phyloP scores from a whole-genome alignment of 2,797 vertebrate species.

The Glyptemys insculpta region DNA sequence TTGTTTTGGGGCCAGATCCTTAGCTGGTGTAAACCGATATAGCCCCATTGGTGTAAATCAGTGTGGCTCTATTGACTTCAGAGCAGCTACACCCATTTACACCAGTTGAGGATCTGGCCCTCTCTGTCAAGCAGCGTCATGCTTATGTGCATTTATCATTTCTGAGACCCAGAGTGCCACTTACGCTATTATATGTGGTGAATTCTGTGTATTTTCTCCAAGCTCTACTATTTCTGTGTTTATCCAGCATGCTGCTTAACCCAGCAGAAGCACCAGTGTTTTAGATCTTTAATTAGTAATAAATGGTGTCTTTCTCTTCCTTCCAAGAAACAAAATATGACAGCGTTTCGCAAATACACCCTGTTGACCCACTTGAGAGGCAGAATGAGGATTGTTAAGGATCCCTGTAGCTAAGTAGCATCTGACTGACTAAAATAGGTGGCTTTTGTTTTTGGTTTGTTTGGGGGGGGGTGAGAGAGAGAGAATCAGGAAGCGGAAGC shows the following conservation, averaged over 20 bases:
- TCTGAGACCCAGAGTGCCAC: background rate
- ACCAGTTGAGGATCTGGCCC: background rate
- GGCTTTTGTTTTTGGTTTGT: background rate
- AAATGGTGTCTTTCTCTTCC: background rate
- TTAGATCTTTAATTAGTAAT: background rate
- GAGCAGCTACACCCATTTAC: background rate
- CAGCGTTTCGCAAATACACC: accelerated
- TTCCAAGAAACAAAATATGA: background rate
- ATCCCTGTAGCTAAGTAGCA: background rate
- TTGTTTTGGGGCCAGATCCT: background rate
- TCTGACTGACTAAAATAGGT: background rate
- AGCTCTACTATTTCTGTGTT: background rate
- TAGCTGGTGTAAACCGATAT: background rate
- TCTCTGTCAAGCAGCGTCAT: background rate
- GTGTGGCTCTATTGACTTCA: background rate
- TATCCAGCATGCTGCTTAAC: background rate
- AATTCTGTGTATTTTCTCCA: background rate
- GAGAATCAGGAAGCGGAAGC: background rate
- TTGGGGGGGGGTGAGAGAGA: background rate
- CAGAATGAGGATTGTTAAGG: background rate
- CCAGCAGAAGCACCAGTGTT: background rate
- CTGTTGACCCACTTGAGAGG: background rate
- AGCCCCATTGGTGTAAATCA: accelerated
- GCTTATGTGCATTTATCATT: accelerated
- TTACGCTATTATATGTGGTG: accelerated